Evolutionary conservation across 30 jellyfish, hydroid and myxozoan genomes (phyloP).

Genomic region (Aurelia sp.): DNA sequence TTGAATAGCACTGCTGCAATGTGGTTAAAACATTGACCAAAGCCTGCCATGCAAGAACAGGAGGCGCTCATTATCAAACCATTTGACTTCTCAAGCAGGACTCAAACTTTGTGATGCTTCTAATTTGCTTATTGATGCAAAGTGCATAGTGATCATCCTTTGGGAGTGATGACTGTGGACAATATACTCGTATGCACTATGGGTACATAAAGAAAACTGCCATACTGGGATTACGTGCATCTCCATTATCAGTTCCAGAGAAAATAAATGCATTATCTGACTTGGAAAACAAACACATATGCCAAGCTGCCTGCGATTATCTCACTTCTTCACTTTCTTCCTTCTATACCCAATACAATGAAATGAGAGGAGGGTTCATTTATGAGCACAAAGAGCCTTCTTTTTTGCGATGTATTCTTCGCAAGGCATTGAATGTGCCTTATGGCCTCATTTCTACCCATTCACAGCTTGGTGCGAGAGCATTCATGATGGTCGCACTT

Average conservation of each 20-base stretch:
- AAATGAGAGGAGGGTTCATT: neutral
- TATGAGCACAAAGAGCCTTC: neutral
- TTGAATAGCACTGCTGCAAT: no score
- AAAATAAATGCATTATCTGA: neutral
- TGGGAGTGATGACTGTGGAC: constrained; percentile 40
- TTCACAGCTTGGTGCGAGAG: constrained; percentile 53
- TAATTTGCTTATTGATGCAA: no score
- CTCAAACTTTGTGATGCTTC: no score
- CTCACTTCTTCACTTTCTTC: neutral
- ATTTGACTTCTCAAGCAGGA: no score
- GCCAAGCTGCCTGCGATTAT: constrained; percentile 5
- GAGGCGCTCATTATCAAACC: no score
- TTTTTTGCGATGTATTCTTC: neutral
- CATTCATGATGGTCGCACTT: neutral
- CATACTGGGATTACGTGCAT: neutral
- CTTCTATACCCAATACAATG: neutral
- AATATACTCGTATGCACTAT: neutral
- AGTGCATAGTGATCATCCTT: no score
- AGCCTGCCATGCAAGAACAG: no score
- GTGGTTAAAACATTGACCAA: no score
- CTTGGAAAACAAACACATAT: neutral
- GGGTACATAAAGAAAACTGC: constrained; percentile 45
- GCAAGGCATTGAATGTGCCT: constrained; percentile 57
- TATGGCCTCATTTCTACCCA: constrained; percentile 38
- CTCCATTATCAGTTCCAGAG: neutral